Percentiles rank a stretch among this genome's conserved stretches.
These are phyloP conservation scores for Adelosebastes latens DNA, from an alignment of 2,797 vertebrate species.

Conservation along the genomic window DNA sequence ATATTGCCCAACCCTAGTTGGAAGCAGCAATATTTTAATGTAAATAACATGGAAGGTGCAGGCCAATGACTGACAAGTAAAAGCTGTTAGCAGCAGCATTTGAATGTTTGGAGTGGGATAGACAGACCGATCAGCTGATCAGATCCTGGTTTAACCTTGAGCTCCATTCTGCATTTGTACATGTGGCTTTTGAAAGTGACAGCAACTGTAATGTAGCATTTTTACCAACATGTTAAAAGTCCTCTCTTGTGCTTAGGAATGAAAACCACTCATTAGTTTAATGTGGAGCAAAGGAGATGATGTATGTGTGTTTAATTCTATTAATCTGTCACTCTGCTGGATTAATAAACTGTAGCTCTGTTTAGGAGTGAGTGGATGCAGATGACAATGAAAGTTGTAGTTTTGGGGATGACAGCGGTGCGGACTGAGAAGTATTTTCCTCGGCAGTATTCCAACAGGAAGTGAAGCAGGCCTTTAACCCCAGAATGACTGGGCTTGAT, in stretches of 20 bases:
- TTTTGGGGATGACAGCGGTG: background rate
- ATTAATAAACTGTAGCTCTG: background rate
- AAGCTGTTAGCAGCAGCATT: background rate
- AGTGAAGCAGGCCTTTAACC: background rate
- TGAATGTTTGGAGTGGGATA: background rate
- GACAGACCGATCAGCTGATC: conserved; percentile 1
- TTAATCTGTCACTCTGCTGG: background rate
- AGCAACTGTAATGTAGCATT: background rate
- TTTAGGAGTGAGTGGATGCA: background rate
- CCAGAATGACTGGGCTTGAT: background rate
- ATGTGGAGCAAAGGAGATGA: background rate
- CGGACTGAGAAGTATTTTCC: conserved; percentile 12
- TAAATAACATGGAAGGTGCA: background rate
- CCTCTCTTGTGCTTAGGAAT: background rate
- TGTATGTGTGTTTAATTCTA: background rate
- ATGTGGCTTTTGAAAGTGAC: background rate
- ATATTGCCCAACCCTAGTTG: too few relatives aligned
- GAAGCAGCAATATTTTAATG: background rate
- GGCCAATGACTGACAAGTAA: background rate
- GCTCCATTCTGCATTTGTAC: background rate
- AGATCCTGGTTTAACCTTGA: background rate
- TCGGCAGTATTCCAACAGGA: conserved; percentile 31
- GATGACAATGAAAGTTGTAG: background rate
- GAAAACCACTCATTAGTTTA: conserved; percentile 4
- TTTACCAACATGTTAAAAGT: background rate